Evolutionary conservation across 2,797 vertebrate genomes (phyloP).

Genomic region (Lerista edwardsae): DNA sequence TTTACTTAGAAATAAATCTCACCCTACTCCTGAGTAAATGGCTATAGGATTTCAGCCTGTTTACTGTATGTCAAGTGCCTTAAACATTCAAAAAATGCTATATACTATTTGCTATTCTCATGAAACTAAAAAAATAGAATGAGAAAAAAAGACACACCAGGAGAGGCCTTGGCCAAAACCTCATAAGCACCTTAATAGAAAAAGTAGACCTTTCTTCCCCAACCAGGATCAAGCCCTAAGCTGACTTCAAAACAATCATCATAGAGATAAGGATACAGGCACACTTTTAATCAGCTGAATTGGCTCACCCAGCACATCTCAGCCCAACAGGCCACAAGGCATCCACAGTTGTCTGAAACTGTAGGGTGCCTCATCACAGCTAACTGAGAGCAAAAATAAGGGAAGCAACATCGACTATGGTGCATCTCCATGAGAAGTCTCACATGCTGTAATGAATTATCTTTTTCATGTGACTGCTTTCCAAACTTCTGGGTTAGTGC

Average conservation of each 20-base stretch:
- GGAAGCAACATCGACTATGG: not conserved
- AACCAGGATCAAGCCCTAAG: not conserved
- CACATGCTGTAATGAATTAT: not conserved
- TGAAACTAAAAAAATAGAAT: not conserved
- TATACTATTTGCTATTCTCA: not conserved
- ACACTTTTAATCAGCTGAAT: not conserved
- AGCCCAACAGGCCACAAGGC: not conserved
- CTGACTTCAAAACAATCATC: not conserved
- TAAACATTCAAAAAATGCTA: not conserved
- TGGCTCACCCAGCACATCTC: not conserved
- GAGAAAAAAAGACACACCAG: not conserved
- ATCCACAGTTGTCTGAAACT: not conserved
- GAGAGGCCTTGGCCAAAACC: not conserved
- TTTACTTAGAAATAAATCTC: too few species aligned
- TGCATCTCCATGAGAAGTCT: not conserved
- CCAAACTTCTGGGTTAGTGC: not conserved
- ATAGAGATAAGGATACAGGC: not conserved
- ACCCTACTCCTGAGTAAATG: too few species aligned
- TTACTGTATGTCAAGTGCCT: not conserved
- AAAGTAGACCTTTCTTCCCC: not conserved
- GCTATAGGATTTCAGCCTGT: not conserved
- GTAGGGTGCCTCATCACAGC: not conserved
- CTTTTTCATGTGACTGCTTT: not conserved
- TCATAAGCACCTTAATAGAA: not conserved
- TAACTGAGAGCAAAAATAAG: not conserved